phyloP scores from a whole-genome alignment of 2,888 invertebrate genomes.

The Agapostemon virescens region DNA sequence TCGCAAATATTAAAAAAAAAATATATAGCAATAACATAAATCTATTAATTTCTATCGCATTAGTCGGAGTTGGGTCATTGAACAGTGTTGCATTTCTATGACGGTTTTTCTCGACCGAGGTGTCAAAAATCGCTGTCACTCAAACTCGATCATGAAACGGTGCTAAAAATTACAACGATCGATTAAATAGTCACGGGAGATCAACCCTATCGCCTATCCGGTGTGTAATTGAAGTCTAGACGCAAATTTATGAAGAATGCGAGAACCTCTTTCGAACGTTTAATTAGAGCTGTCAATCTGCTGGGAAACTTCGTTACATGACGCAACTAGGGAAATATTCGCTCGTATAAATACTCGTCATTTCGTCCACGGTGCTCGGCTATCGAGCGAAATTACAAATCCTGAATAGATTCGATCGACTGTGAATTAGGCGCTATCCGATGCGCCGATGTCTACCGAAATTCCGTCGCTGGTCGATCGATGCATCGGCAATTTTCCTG shows the following conservation, averaged over 20 bases:
- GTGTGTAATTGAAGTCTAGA: slow-evolving; percentile 58
- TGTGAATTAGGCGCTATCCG: slow-evolving; percentile 55
- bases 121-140: background rate
- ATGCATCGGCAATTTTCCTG: slow-evolving; percentile 41
- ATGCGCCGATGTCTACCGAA: slow-evolving; percentile 17
- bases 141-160: background rate
- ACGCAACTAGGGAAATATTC: slow-evolving; percentile 31
- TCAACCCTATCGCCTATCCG: slow-evolving; percentile 21
- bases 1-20: too few species aligned
- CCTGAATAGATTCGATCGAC: slow-evolving; percentile 58
- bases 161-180: background rate
- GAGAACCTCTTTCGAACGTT: slow-evolving; percentile 38
- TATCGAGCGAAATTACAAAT: slow-evolving; percentile 51
- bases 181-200: background rate
- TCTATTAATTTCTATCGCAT: background rate
- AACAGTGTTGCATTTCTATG: background rate
- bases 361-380: slow-evolving; percentile 31
- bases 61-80: too few species aligned
- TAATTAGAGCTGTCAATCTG: slow-evolving; percentile 51
- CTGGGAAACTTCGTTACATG: slow-evolving; percentile 52
- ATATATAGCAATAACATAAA: too few species aligned
- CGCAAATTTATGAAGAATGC: slow-evolving; percentile 54
- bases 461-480: slow-evolving; percentile 31
- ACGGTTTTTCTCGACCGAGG: background rate
- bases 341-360: slow-evolving; percentile 8